Evolutionary conservation across 2,113 vertebrate genomes (phyloP).

Genomic region (Sylvilagus bachmani): DNA sequence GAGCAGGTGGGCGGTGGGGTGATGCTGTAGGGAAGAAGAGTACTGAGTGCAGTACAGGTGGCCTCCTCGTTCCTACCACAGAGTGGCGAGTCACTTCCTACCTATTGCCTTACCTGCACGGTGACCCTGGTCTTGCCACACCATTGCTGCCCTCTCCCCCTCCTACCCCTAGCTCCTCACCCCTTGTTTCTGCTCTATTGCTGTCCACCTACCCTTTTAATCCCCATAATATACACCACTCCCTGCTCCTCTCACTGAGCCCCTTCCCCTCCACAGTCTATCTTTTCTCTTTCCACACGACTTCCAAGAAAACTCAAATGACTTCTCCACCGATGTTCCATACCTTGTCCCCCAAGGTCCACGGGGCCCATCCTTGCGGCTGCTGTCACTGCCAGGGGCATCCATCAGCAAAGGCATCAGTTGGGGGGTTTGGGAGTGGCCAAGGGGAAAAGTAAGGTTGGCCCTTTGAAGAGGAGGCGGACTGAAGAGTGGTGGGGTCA

Average conservation of each 20-base stretch:
- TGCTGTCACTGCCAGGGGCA: conserved; percentile 79
- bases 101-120: accelerated
- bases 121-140: background rate
- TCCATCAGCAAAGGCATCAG: conserved; percentile 88
- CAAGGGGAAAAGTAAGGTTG: conserved; percentile 88
- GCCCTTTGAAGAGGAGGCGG: conserved; percentile 94
- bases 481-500: conserved; percentile 91
- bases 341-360: conserved; percentile 77
- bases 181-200: background rate
- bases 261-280: background rate
- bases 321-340: accelerated
- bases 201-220: background rate
- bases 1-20: conserved; percentile 79
- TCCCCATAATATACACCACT: background rate
- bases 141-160: background rate
- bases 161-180: background rate
- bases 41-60: background rate
- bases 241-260: background rate
- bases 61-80: accelerated
- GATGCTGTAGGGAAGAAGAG: conserved; percentile 69
- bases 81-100: background rate
- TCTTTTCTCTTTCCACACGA: background rate
- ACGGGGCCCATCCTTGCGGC: conserved; percentile 69
- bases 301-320: background rate
- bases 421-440: conserved; percentile 73